phyloP scores from a whole-genome alignment of 2,113 vertebrate species.

The Python bivittatus region DNA sequence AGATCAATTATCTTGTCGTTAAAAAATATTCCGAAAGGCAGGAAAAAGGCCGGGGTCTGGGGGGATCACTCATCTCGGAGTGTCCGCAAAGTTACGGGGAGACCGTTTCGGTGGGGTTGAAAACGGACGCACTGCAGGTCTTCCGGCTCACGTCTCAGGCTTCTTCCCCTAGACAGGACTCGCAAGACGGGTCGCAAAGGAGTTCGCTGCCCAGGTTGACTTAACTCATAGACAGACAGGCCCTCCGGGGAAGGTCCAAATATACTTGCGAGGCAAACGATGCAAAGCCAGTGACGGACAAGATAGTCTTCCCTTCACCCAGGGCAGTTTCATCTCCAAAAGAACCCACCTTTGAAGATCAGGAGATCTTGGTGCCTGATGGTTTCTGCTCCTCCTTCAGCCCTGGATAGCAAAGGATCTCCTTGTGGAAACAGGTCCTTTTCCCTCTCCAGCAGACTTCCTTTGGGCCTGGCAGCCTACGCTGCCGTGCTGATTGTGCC shows the following conservation, averaged over 20 bases:
- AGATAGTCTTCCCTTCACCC: not conserved
- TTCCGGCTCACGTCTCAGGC: rapidly evolving
- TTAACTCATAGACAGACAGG: too few species aligned
- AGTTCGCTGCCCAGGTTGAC: not conserved
- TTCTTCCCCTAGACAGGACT: not conserved
- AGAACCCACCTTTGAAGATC: not conserved
- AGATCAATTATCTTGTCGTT: not conserved
- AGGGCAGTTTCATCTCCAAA: rapidly evolving
- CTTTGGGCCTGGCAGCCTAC: not conserved
- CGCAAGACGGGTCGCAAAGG: rapidly evolving
- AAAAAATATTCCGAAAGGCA: constrained; percentile 11
- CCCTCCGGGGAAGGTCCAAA: not conserved
- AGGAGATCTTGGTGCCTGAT: not conserved
- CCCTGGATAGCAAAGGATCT: not conserved
- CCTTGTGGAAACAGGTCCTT: not conserved
- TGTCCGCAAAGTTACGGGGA: rapidly evolving
- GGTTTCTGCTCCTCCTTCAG: not conserved
- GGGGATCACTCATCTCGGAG: not conserved
- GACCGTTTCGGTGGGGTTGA: not conserved
- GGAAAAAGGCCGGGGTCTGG: not conserved
- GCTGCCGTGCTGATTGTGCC: not conserved
- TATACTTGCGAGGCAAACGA: not conserved
- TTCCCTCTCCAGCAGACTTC: not conserved
- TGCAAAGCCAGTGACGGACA: not conserved
- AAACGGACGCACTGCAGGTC: not conserved